These are phyloP conservation scores for Tiaroga cobitis DNA, from an alignment of 2,797 vertebrate genomes.

Conservation along the genomic window DNA sequence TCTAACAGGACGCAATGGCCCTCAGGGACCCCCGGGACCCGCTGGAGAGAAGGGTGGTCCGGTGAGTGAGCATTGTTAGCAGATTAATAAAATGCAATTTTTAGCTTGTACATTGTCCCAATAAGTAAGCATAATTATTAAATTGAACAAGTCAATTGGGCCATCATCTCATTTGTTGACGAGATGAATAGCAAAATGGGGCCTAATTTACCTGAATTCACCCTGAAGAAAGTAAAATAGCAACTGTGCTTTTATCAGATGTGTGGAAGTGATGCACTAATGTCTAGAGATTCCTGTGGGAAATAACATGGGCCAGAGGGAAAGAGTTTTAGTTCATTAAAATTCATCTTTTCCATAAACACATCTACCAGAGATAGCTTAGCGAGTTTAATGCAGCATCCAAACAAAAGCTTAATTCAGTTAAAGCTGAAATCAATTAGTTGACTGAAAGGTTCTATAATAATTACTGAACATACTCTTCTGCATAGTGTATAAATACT, in stretches of 20 bases:
- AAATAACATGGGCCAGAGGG: background rate
- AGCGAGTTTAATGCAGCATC: background rate
- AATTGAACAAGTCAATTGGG: background rate
- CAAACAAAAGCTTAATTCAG: conserved; percentile 20
- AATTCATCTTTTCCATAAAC: conserved; percentile 29
- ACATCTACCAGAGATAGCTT: conserved; percentile 29
- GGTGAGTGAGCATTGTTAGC: conserved; percentile 77
- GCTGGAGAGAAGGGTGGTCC: conserved; percentile 97
- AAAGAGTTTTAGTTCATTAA: conserved; percentile 14
- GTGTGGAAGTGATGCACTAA: background rate
- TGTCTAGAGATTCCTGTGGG: conserved; percentile 2
- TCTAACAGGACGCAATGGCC: conserved; percentile 92
- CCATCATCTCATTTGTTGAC: background rate
- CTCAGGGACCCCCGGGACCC: conserved; percentile 94
- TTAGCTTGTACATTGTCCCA: background rate
- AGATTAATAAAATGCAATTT: background rate
- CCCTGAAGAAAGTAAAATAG: background rate
- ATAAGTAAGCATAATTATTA: background rate
- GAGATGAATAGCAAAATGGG: background rate
- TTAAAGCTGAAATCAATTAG: conserved; percentile 9
- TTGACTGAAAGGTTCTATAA: conserved; percentile 28
- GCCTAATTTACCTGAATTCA: conserved; percentile 13
- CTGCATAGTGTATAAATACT: background rate
- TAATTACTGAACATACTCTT: background rate
- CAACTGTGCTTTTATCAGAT: conserved; percentile 6